Base-by-base conservation (phyloP, 2,113 vertebrate genomes). In the Pyrgilauda ruficollis region DNA sequence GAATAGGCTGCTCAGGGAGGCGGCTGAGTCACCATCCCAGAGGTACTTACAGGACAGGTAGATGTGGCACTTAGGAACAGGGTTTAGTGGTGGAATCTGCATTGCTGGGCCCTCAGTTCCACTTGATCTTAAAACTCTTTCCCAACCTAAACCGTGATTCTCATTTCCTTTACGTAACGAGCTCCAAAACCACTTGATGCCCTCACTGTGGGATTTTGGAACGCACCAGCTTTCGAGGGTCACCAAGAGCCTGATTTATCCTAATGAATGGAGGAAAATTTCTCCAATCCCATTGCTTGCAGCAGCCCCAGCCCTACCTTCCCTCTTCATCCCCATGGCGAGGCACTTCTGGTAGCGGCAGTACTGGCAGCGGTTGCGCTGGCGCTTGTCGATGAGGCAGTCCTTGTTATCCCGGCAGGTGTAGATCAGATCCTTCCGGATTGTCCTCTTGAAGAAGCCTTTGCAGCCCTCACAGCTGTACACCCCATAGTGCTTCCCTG, bases 311-410 rank as follows among this genome's bases (percentile, higher is more conserved):
- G 56, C 20, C 59, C 76, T 96, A 99, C 99, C 99, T 98, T 99
- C 99, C 93, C 99, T 97, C 98, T 99, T 99, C 99, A 99, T 99
- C 90, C 99, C 99, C 98, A 98, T 99, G 6, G 98, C 99, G 74
- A 99, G 98, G 98, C 99, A 99, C 98, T 99, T 99, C 98, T 99
- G 99, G 96, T 99, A 99, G 97, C 99, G 99, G 97, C 99, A 99
- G 98, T 99, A 99, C 95, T 99, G 99, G 97, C 99, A 99, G 91
- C 99, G 99, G 95, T 99, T 99, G 73, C 99, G 98, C 84, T 99
- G 99, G 21, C 99, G 98, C 97, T 99, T 99, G 96, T 99, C 99
- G 19, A 99, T 99, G 79, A 98, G 98, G 84, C 99, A 99, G 91
- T 99, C 99, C 93, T 99, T 99, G 78, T 98, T 99, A 90, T 99